Percentiles rank a stretch among this genome's conserved stretches.
Evolutionary conservation across 2,797 vertebrate species (phyloP).

Genomic region (Chlorospingus flavigularis): DNA sequence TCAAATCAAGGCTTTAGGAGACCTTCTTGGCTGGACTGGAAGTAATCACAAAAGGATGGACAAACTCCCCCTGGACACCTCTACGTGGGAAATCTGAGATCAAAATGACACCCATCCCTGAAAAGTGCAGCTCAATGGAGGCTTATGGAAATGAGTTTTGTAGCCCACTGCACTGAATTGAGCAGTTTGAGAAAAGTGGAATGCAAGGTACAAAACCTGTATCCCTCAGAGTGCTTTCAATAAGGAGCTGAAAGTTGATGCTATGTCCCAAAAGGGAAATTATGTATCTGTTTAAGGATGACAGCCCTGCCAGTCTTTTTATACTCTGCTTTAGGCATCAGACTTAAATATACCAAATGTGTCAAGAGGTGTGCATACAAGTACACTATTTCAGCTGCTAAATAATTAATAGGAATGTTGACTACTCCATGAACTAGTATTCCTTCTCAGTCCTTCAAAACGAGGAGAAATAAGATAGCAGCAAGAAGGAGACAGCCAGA

Average conservation of each 20-base stretch:
- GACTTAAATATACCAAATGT: background rate
- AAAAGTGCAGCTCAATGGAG: background rate
- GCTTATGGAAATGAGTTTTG: background rate
- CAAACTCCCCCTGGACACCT: background rate
- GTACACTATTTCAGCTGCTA: background rate
- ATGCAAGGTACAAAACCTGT: background rate
- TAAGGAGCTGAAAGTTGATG: background rate
- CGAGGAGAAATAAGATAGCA: background rate
- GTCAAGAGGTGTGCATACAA: background rate
- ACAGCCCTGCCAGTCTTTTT: background rate
- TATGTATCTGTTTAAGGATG: background rate
- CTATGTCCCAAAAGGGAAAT: background rate
- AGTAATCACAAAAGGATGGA: background rate
- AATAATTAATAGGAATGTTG: background rate
- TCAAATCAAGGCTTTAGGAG: background rate
- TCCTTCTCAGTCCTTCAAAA: background rate
- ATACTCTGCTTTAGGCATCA: background rate
- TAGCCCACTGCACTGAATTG: background rate
- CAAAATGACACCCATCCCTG: background rate
- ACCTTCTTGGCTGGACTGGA: background rate
- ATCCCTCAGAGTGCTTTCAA: background rate
- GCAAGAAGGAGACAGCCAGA: background rate
- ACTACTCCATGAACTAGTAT: background rate
- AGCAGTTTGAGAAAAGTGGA: background rate
- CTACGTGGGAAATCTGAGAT: background rate